Conservation (phyloP, 2,113 vertebrate genomes). For the Cebus imitator region DNA sequence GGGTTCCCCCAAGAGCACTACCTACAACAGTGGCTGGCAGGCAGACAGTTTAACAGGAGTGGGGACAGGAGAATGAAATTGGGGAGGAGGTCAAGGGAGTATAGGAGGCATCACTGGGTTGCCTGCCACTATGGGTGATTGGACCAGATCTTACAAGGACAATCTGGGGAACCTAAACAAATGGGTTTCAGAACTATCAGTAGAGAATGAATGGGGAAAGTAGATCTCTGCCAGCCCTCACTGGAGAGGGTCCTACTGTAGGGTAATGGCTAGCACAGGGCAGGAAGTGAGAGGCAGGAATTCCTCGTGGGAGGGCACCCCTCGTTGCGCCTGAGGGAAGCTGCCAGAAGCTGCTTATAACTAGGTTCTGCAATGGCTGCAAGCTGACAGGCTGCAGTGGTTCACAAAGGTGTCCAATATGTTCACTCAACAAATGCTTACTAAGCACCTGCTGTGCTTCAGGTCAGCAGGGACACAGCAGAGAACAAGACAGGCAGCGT, state of each 20-base stretch:
- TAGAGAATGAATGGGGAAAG: neutral
- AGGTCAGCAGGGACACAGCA: neutral
- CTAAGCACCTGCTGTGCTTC: neutral
- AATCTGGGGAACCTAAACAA: neutral
- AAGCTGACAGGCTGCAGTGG: neutral
- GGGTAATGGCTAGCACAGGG: rapidly evolving
- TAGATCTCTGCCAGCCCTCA: neutral
- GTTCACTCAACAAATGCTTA: neutral
- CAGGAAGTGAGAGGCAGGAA: neutral
- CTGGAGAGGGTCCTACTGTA: neutral
- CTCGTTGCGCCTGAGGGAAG: neutral
- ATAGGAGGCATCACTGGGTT: neutral
- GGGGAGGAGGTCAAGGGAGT: neutral
- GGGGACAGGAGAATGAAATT: rapidly evolving
- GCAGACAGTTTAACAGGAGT: neutral
- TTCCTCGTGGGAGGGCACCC: rapidly evolving
- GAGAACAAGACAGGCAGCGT: neutral
- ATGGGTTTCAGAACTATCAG: neutral
- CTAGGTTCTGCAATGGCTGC: neutral
- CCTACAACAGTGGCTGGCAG: neutral
- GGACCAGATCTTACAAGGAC: neutral
- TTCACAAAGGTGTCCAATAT: rapidly evolving
- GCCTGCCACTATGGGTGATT: neutral
- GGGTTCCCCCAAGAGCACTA: neutral
- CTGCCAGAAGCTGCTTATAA: neutral